Evolutionary conservation across 1,140 invertebrate genomes (phyloP), one percentile per base, ranked within the genome.

Genomic region (Bombus balteatus): DNA sequence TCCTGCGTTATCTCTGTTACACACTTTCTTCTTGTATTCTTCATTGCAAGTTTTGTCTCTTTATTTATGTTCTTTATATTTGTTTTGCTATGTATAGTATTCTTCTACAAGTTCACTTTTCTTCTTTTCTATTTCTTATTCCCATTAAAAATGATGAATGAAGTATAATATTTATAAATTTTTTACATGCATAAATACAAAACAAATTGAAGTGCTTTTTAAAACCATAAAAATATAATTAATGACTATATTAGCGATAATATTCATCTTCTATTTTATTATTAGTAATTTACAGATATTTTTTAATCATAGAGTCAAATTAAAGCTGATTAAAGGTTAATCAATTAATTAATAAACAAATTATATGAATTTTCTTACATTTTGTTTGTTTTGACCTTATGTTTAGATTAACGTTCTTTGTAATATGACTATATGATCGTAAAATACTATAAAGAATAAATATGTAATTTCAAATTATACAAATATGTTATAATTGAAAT

Each of bases 1-100:
- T 96, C 96, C 95, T 90, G 92, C 94, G 92, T 92, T 91, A 92
- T 93, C 93, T 91, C 73, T 90, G 87, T 85, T 91, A 92, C 84
- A 87, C 65, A 74, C 72, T 86, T 65, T 57, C 68, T 83, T 87
- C 79, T 34, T 76, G 39, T 79, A 59, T 68, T 80, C 89, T 91
- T 88, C 85, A 80, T 85, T 84, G 90, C 88, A 86, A 73, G 85
- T 77, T 88, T 37, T 89, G 28, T 87, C 47, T 81, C 34, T 86
- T 73, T 89, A 72, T 65, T 59, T 88, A 79, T 88, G 72, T 84
- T 75, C 39, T 81, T 66, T 22, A 10, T 59, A 57, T 87, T 59
- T 76, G 65, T 83, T 85, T 70, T 28, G 13, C 78, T 72, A 71
- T 32, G 57, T 28, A 47, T 68, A 34, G 57, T 43, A 22, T 37